These are phyloP conservation scores for Drosophila neotestacea DNA, from an alignment of 2,888 invertebrate genomes.

Conservation along the genomic window DNA sequence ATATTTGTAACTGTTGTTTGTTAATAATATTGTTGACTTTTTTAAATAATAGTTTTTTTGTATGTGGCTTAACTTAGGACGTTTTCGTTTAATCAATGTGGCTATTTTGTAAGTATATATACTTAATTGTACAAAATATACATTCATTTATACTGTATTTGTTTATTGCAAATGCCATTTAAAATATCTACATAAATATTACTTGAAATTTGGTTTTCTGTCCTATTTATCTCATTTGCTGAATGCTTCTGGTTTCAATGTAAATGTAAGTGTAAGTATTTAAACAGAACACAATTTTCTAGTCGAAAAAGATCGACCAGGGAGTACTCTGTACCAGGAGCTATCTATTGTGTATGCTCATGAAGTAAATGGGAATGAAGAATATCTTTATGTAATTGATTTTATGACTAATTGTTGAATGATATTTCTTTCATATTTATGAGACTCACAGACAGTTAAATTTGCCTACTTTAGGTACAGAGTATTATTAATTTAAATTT, in stretches of 20 bases:
- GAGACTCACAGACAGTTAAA: not conserved
- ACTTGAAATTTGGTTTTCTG: slow-evolving; percentile 14
- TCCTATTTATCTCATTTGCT: slow-evolving; percentile 6
- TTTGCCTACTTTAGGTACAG: not conserved
- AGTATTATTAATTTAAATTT: not conserved
- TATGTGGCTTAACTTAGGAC: slow-evolving; percentile 49
- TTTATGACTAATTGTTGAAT: not conserved
- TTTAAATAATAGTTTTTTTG: slow-evolving; percentile 35
- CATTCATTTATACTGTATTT: slow-evolving; percentile 6
- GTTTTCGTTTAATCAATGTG: slow-evolving; percentile 39
- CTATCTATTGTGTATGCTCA: not conserved
- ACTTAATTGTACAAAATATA: slow-evolving; percentile 55
- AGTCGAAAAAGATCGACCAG: slow-evolving; percentile 28
- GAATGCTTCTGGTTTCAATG: slow-evolving; percentile 7
- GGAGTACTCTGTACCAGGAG: slow-evolving; percentile 14
- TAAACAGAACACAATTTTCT: not conserved
- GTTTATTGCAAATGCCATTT: slow-evolving; percentile 17
- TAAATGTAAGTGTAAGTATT: slow-evolving; percentile 8
- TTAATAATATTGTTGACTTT: slow-evolving; percentile 13
- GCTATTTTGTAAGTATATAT: slow-evolving; percentile 43
- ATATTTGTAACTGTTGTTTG: slow-evolving; percentile 41
- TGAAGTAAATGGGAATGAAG: not conserved
- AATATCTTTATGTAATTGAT: not conserved
- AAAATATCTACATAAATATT: slow-evolving; percentile 63
- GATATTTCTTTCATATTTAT: not conserved